phyloP scores from a whole-genome alignment of 37 sponge, comb jelly and placozoan genomes.

The Tethya wilhelma region DNA sequence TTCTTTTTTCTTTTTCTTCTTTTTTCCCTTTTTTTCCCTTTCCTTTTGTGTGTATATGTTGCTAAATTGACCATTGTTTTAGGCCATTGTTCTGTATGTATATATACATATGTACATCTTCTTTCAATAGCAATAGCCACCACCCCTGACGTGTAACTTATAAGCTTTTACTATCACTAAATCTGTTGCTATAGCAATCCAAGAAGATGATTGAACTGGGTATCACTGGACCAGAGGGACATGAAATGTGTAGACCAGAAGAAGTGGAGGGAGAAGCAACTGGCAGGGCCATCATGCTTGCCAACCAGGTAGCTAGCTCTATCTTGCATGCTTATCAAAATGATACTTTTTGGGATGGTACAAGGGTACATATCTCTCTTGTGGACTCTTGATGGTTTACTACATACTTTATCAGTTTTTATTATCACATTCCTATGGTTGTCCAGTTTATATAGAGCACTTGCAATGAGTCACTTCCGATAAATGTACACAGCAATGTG shows the following conservation, averaged over 20 bases:
- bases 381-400: no score
- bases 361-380: no score
- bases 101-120: no score
- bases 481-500: no score
- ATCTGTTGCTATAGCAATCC: conserved; percentile 55
- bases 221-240: conserved; percentile 96
- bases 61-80: no score
- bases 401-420: no score
- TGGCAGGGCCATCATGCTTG: conserved; percentile 74
- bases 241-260: conserved; percentile 97
- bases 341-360: no score
- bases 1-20: background rate
- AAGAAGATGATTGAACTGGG: conserved; percentile 88
- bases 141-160: background rate
- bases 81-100: no score
- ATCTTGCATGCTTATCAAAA: no score
- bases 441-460: no score
- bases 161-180: background rate
- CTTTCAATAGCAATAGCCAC: background rate
- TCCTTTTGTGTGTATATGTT: background rate
- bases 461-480: no score
- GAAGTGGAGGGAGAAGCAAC: conserved; percentile 96
- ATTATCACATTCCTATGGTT: no score
- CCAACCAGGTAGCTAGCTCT: conserved; percentile 85
- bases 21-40: background rate